A percentile compares a stretch with the other conserved stretches of the same genome.
These are phyloP conservation scores for Ophioderma brevispina DNA, from an alignment of 35 echinoderm and acorn worm species.

Conservation along the genomic window DNA sequence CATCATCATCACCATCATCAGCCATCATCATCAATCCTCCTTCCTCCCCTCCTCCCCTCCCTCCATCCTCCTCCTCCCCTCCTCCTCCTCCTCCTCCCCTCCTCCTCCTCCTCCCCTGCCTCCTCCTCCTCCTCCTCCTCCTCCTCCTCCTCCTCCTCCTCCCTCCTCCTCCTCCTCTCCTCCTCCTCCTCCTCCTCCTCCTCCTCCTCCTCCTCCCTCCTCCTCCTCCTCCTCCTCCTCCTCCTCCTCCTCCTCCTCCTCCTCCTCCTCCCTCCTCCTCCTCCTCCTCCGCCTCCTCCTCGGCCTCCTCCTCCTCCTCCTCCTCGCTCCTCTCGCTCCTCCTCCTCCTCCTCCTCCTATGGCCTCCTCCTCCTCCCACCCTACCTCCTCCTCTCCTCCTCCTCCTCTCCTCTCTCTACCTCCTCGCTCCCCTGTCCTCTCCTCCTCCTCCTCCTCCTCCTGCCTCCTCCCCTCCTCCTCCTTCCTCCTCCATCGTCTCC, in stretches of 20 bases:
- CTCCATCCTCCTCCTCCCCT: no score
- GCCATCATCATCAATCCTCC: no score
- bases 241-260: background rate
- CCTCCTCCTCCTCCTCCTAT: background rate
- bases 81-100: conserved; percentile 1
- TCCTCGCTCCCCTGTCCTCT: background rate
- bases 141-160: conserved; percentile 15
- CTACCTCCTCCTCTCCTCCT: background rate
- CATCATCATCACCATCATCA: no score
- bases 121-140: conserved; percentile 11
- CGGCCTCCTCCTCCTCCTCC: no score
- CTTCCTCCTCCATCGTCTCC: background rate
- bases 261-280: background rate
- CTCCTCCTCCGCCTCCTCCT: no score
- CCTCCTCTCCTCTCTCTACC: no score
- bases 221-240: background rate
- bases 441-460: background rate
- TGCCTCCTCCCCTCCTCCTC: background rate
- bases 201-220: background rate
- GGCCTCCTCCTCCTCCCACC: background rate
- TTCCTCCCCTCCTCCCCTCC: no score
- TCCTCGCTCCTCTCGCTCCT: no score
- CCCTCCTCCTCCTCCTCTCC: conserved; percentile 9
- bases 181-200: conserved; percentile 16
- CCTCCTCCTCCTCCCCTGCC: conserved; percentile 7